These are phyloP conservation scores for Python bivittatus DNA, from an alignment of 2,113 vertebrate genomes.

Conservation along the genomic window DNA sequence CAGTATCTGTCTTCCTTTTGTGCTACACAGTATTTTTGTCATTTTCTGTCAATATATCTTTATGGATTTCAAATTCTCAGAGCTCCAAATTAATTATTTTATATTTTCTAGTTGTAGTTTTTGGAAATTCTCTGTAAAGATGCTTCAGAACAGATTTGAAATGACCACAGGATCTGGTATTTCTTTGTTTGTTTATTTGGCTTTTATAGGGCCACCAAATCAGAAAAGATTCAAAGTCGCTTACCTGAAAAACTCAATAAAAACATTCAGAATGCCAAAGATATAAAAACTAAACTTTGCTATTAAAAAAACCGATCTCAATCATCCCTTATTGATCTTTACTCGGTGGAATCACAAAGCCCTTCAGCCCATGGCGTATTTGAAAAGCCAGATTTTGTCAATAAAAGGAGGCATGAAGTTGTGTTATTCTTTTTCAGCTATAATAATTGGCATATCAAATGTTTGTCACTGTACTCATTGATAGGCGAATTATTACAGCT, in stretches of 20 bases:
- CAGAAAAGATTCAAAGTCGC: background rate
- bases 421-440: conserved; percentile 53
- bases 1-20: background rate
- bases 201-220: background rate
- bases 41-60: background rate
- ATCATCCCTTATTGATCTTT: background rate
- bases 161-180: conserved; percentile 35
- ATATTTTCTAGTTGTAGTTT: conserved; percentile 26
- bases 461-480: conserved; percentile 49
- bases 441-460: conserved; percentile 62
- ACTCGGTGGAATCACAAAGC: background rate
- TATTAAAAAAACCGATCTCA: background rate
- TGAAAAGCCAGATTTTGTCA: conserved; percentile 43
- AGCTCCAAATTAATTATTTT: conserved; percentile 36
- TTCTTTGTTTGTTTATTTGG: background rate
- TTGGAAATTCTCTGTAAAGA: conserved; percentile 44
- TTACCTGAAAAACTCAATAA: background rate
- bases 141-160: conserved; percentile 55
- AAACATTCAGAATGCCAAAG: background rate
- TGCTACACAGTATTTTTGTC: background rate
- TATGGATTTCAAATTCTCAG: conserved; percentile 40
- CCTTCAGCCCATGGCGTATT: background rate
- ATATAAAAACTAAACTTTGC: background rate
- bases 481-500: conserved; percentile 16
- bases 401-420: conserved; percentile 61